Evolutionary conservation across 2,113 vertebrate genomes (phyloP).

Genomic region (Nipponia nippon): DNA sequence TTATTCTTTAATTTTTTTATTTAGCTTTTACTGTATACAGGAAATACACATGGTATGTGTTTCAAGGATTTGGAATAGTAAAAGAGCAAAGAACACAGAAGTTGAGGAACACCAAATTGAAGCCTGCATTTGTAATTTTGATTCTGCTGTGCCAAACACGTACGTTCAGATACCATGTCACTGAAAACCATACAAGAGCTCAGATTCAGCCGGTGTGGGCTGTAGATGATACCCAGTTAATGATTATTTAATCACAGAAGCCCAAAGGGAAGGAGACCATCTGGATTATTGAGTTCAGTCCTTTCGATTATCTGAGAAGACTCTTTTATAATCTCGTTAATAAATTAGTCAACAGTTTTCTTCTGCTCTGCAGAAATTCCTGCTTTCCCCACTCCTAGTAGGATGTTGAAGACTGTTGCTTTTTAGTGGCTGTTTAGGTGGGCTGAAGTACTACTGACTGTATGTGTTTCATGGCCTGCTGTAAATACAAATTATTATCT

Average conservation of each 20-base stretch:
- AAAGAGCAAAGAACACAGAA: neutral
- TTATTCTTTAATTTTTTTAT: neutral
- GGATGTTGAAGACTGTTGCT: neutral
- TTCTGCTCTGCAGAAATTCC: neutral
- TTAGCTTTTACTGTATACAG: neutral
- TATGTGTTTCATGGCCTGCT: neutral
- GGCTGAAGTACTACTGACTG: neutral
- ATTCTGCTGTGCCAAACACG: accelerated
- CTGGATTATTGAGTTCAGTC: neutral
- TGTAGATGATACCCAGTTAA: neutral
- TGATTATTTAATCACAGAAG: neutral
- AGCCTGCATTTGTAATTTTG: neutral
- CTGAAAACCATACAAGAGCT: neutral
- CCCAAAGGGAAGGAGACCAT: neutral
- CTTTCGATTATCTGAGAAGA: neutral
- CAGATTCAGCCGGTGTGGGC: neutral
- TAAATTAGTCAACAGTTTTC: neutral
- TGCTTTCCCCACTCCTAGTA: neutral
- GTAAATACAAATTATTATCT: neutral
- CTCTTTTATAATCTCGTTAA: neutral
- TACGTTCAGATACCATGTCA: neutral
- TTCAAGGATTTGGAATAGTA: neutral
- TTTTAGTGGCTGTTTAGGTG: neutral
- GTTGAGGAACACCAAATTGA: neutral
- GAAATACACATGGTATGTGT: neutral